These are phyloP conservation scores for Scaptomyza montana DNA, from an alignment of 1,140 invertebrate species.

Conservation along the genomic window DNA sequence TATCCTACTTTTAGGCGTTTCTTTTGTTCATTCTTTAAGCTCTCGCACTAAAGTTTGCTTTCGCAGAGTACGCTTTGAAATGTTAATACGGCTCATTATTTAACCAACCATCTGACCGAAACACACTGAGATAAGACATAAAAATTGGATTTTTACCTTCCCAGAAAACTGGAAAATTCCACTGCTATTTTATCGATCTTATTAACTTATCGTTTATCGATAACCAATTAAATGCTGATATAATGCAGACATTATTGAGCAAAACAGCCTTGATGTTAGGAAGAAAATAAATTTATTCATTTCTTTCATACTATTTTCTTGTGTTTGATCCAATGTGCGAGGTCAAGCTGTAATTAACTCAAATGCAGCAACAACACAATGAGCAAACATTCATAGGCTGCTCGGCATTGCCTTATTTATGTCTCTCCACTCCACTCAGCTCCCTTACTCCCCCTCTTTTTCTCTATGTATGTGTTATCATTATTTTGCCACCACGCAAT, in stretches of 20 bases:
- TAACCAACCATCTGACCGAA: slow-evolving; percentile 28
- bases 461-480: slow-evolving; percentile 15
- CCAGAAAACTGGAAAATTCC: too few species aligned
- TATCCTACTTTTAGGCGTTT: neutral
- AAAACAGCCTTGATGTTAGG: too few species aligned
- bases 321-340: slow-evolving; percentile 38
- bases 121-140: neutral
- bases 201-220: too few species aligned
- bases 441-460: neutral
- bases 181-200: too few species aligned
- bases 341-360: slow-evolving; percentile 73
- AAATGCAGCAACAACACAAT: slow-evolving; percentile 39
- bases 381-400: slow-evolving; percentile 2
- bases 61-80: slow-evolving; percentile 64
- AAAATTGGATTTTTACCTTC: too few species aligned
- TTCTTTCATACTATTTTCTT: neutral
- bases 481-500: slow-evolving; percentile 26
- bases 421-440: slow-evolving; percentile 14
- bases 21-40: neutral
- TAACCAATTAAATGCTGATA: too few species aligned
- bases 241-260: too few species aligned
- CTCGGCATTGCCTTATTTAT: slow-evolving; percentile 40
- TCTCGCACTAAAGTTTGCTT: neutral
- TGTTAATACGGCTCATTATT: slow-evolving; percentile 82
- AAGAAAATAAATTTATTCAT: too few species aligned